phyloP scores from a whole-genome alignment of 2,797 vertebrate species.

The Anas bernieri region DNA sequence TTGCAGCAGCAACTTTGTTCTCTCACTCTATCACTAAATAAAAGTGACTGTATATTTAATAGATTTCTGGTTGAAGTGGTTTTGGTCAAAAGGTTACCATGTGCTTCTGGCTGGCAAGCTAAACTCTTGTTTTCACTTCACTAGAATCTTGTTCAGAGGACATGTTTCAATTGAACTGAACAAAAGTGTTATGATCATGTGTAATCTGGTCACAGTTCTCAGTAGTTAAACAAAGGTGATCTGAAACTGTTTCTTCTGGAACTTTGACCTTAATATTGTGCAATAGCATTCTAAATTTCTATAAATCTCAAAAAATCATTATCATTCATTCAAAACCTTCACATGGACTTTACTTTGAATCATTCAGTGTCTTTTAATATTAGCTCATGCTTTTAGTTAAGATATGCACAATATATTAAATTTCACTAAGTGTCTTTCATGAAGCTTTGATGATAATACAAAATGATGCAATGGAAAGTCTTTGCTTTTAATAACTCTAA shows the following conservation, averaged over 20 bases:
- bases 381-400: conserved; percentile 51
- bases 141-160: neutral
- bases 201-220: neutral
- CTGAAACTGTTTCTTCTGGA: neutral
- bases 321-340: neutral
- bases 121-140: conserved; percentile 23
- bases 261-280: conserved; percentile 5
- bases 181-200: neutral
- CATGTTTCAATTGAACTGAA: neutral
- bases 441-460: conserved; percentile 40
- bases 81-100: conserved; percentile 21
- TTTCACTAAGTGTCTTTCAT: conserved; percentile 27
- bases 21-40: neutral
- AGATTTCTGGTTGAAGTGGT: conserved; percentile 12
- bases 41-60: neutral
- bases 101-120: neutral
- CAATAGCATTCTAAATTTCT: neutral
- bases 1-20: neutral
- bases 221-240: neutral
- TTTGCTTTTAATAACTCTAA: conserved; percentile 28
- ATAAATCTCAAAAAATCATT: conserved; percentile 18
- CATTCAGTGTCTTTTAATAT: neutral
- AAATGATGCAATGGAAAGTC: conserved; percentile 6
- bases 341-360: conserved; percentile 2
- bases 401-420: neutral